Percentiles rank a stretch among this genome's conserved stretches.
Evolutionary conservation across 2,113 vertebrate species (phyloP).

Genomic region (Nannospalax galili): DNA sequence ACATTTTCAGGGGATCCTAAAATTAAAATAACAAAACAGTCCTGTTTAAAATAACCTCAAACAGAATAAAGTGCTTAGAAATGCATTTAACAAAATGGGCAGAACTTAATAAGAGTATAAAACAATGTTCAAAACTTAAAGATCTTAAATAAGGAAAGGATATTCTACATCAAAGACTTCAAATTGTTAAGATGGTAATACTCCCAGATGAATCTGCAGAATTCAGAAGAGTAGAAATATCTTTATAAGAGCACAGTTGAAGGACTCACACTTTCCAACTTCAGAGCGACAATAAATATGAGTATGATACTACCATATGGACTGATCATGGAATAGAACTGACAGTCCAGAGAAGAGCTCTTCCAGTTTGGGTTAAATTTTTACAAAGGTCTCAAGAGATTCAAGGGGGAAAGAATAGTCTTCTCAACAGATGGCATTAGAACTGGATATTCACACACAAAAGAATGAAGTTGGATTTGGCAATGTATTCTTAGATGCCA

Average conservation of each 20-base stretch:
- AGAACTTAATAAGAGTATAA: constrained; percentile 16
- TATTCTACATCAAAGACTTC: not conserved
- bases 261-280: constrained; percentile 2
- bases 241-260: constrained; percentile 9
- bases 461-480: constrained; percentile 30
- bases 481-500: not conserved
- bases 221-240: not conserved
- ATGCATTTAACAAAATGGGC: not conserved
- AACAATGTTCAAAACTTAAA: constrained; percentile 5
- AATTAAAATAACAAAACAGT: constrained; percentile 30
- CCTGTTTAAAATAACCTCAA: not conserved
- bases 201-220: not conserved
- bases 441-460: not conserved
- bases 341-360: not conserved
- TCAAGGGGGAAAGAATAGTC: not conserved
- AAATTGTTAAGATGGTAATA: not conserved
- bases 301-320: not conserved
- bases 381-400: not conserved
- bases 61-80: constrained; percentile 24
- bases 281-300: not conserved
- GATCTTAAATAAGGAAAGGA: not conserved
- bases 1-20: not conserved
- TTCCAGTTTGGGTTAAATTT: not conserved
- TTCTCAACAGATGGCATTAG: not conserved
- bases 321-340: not conserved